Evolutionary conservation across 2,888 invertebrate species (phyloP), one percentile per base, ranked within the genome.

Genomic region (Carcina quercana): DNA sequence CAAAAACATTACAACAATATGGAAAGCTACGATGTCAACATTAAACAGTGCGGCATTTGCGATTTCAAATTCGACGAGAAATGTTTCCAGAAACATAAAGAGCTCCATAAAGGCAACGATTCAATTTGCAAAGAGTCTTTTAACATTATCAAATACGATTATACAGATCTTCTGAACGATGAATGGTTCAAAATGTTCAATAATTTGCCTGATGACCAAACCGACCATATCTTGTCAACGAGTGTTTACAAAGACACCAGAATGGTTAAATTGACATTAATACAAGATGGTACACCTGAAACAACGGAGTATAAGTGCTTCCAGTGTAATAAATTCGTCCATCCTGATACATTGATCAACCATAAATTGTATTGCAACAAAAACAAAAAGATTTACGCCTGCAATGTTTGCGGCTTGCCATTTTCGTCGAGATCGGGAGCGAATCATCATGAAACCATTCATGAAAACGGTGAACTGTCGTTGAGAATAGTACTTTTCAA

Each of bases 121-220:
- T 17, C 21, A 0, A 30, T 48, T 0, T 43, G 43, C 3, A 42
- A 36, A 2, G 38, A 47, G 2, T 41, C 48, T 0, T 73, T 76
- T 19, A 59, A 48, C 14, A 50, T 73, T 1, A 28, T 74, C 0
- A 43, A 25, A 0, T 78, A 59, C 15, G 36, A 59, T 1, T 54
- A 58, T 3, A 30, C 44, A 0, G 36, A 54, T 8, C 25, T 76
- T 2, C 43, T 65, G 0, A 43, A 45, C 0, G 41, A 50, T 0
- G 37, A 53, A 0, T 75, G 75, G 75, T 36, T 61, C 15, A 25
- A 46, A 1, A 36, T 69, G 1, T 71, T 73, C 2, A 32, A 42
- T 0, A 15, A 36, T 0, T 11, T 75, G 2, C 49, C 63, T 0
- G 41, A 51, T 11, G 49, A 47, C 1, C 54, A 54, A 27, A 44